Conservation (phyloP, 1,140 invertebrate genomes). For the Bombus superbus region DNA sequence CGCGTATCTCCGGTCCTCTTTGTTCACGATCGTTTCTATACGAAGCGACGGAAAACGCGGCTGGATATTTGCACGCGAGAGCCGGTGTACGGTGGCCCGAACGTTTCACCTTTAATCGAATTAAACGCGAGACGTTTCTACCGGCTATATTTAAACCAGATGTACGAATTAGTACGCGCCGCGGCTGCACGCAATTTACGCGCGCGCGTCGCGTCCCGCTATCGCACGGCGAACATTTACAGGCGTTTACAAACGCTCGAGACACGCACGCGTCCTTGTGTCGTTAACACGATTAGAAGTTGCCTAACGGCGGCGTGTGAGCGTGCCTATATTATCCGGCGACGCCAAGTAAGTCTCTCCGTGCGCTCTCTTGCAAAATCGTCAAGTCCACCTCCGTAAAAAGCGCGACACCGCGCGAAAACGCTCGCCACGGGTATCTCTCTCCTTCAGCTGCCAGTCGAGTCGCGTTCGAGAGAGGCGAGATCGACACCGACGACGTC, state of each 20-base stretch:
- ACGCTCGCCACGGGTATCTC: slow-evolving; percentile 28
- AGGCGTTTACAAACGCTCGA: slow-evolving; percentile 48
- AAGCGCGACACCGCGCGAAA: slow-evolving; percentile 52
- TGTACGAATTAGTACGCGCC: slow-evolving; percentile 27
- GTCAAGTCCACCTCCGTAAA: slow-evolving; percentile 66
- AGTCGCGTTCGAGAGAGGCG: neutral
- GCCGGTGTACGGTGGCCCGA: neutral
- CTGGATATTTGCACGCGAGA: neutral
- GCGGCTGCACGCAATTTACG: slow-evolving; percentile 42
- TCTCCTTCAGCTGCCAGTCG: neutral
- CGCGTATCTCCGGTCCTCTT: no score
- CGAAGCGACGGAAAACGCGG: neutral
- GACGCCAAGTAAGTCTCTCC: slow-evolving; percentile 55
- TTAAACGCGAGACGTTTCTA: slow-evolving; percentile 7
- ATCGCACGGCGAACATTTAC: slow-evolving; percentile 32
- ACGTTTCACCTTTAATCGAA: slow-evolving; percentile 29
- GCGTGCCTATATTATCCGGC: slow-evolving; percentile 62
- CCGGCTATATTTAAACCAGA: slow-evolving; percentile 18
- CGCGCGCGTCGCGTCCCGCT: slow-evolving; percentile 32
- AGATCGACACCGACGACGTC: neutral
- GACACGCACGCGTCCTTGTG: slow-evolving; percentile 66
- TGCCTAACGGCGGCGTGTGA: slow-evolving; percentile 61
- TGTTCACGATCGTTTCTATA: no score
- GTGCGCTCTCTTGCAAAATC: slow-evolving; percentile 61
- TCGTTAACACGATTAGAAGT: slow-evolving; percentile 71